Evolutionary conservation across 1,140 invertebrate genomes (phyloP), one percentile per base, ranked within the genome.

Genomic region (Polyergus mexicanus): DNA sequence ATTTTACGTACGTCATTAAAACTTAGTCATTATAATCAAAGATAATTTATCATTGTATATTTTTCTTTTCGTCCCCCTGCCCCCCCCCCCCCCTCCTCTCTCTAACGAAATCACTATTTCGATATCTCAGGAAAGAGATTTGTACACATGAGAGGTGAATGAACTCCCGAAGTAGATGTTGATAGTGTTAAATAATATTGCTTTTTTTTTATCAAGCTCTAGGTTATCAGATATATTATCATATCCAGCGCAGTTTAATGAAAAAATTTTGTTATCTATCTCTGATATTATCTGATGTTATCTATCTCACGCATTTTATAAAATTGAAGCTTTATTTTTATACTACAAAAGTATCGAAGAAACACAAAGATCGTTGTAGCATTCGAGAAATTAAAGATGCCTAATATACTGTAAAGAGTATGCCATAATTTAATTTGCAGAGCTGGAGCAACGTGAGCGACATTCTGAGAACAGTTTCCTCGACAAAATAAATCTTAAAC

Each of bases 31-130:
- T 72, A 44, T 81, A 71, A 69, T 71, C 51, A 32, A 28, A 16
- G 38, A 71, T 58, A 81, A 71, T 81, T 81, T 58, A 81, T 81
- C 25, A 72, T 81, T 72, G 11, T 54, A 16, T 32, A 62, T 28
- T 11, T 19, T 32, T n/a, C 19, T 16, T 44, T 44, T 44, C n/a
- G n/a, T n/a, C n/a, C n/a, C n/a, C n/a, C n/a, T n/a, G n/a, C n/a
- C n/a, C n/a, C n/a, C n/a, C n/a, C n/a, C n/a, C n/a, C n/a, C n/a
- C n/a, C 8, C 10, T 3, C 1, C 1, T 2, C 2, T 6, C 32
- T 3, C 3, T 32, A 2, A 32, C 32, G 0, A 38, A 38, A 13
- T 25, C 78, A 19, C 25, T 81, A 44, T 22, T 22, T 58, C 47
- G 32, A 56, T 32, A 38, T 35, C 28, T 32, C 5, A 11, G 7